Percentiles rank a stretch among this genome's conserved stretches.
Evolutionary conservation across 35 echinoderm and acorn worm species (phyloP).

Genomic region (Acanthaster planci): DNA sequence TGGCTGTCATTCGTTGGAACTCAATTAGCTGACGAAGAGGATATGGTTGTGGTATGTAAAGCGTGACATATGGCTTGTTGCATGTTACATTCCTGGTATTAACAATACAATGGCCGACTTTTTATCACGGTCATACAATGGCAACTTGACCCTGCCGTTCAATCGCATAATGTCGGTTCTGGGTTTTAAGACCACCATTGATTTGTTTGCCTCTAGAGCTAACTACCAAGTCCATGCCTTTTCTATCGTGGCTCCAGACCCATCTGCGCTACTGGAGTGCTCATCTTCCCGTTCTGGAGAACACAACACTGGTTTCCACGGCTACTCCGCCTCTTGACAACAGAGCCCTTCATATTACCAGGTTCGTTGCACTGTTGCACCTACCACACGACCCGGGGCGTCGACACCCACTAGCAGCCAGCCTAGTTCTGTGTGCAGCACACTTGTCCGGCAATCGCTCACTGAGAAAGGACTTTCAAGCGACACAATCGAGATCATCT

Average conservation of each 20-base stretch:
- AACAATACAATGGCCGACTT: neutral
- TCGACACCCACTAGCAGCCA: neutral
- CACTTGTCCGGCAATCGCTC: too few species aligned
- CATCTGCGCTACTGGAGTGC: neutral
- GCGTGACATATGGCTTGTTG: neutral
- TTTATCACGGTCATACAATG: neutral
- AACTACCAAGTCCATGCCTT: conserved; percentile 25
- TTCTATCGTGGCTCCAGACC: conserved; percentile 33
- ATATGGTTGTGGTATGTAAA: conserved; percentile 35
- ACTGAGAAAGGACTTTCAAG: too few species aligned
- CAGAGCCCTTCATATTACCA: neutral
- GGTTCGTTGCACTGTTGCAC: too few species aligned
- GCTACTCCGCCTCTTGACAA: too few species aligned
- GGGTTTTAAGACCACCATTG: conserved; percentile 7
- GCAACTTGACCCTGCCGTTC: neutral
- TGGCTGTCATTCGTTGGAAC: neutral
- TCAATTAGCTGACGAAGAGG: neutral
- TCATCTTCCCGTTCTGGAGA: too few species aligned
- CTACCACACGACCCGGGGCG: neutral
- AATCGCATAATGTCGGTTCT: neutral
- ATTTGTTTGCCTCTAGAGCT: conserved; percentile 39
- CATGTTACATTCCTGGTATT: conserved; percentile 13
- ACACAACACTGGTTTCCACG: too few species aligned
- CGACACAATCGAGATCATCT: too few species aligned
- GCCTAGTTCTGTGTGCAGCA: too few species aligned